Evolutionary conservation across 1,140 invertebrate genomes (phyloP).

Genomic region (Brachionus rubens): DNA sequence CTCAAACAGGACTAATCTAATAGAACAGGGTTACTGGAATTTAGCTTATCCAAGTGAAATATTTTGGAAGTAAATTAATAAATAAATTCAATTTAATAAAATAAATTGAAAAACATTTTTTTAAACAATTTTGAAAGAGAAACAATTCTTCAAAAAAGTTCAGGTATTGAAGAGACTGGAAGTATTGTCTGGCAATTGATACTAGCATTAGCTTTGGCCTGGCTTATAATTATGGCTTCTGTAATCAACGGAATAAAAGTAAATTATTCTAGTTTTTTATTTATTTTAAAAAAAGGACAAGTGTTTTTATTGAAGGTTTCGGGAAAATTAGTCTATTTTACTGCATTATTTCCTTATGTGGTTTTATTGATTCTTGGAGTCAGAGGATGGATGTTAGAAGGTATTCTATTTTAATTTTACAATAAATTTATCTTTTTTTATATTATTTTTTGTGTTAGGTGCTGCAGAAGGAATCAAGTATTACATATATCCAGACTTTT

Average conservation of each 20-base stretch:
- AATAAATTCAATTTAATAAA: neutral
- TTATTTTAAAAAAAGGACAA: slow-evolving; percentile 53
- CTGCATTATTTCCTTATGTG: slow-evolving; percentile 88
- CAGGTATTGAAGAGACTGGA: slow-evolving; percentile 47
- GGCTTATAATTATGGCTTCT: slow-evolving; percentile 46
- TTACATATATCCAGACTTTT: slow-evolving; percentile 52
- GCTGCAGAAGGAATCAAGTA: slow-evolving; percentile 50
- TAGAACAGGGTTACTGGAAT: slow-evolving; percentile 16
- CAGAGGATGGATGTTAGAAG: slow-evolving; percentile 77
- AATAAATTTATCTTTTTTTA: slow-evolving; percentile 51
- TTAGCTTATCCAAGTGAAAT: slow-evolving; percentile 20
- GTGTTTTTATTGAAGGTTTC: slow-evolving; percentile 68
- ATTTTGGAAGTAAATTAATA: slow-evolving; percentile 18
- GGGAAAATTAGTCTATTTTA: slow-evolving; percentile 81
- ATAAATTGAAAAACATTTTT: neutral
- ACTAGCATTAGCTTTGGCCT: slow-evolving; percentile 39
- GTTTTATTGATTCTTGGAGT: slow-evolving; percentile 81
- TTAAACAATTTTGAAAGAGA: neutral
- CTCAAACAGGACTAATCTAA: neutral
- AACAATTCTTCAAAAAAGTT: slow-evolving; percentile 20
- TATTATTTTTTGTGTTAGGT: slow-evolving; percentile 52
- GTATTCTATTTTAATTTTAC: slow-evolving; percentile 54
- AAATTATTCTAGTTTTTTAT: slow-evolving; percentile 74
- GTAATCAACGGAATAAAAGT: slow-evolving; percentile 63
- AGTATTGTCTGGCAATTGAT: slow-evolving; percentile 46